Percentiles rank a stretch among this genome's conserved stretches.
Conservation (phyloP, 2,888 invertebrate genomes). For the Drosophila pseudotakahashii region DNA sequence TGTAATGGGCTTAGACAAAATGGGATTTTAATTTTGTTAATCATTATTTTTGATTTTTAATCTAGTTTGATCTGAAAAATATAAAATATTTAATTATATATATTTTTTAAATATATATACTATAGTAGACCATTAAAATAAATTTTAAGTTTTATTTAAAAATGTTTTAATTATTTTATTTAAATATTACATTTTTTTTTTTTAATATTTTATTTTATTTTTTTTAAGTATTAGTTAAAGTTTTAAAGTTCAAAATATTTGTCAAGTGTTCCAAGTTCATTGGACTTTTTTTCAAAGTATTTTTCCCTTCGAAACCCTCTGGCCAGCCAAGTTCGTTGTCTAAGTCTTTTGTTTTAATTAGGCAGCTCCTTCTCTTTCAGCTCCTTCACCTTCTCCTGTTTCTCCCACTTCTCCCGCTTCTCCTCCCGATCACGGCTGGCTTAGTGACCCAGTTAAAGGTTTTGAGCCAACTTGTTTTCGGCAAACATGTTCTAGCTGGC, state of each 20-base stretch:
- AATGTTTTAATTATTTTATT: too few species aligned
- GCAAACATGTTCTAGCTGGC: slow-evolving; percentile 66
- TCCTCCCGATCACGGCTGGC: slow-evolving; percentile 19
- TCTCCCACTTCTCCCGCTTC: not conserved
- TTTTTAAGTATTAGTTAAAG: not conserved
- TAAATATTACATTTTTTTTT: too few species aligned
- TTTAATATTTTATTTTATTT: too few species aligned
- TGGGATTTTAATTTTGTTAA: not conserved
- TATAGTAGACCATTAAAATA: too few species aligned
- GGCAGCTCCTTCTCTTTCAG: slow-evolving; percentile 23
- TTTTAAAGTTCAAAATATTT: not conserved
- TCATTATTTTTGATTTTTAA: too few species aligned
- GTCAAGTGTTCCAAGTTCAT: not conserved
- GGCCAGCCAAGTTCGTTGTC: slow-evolving; percentile 46
- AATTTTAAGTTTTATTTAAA: too few species aligned
- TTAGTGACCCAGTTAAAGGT: slow-evolving; percentile 75
- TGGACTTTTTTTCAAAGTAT: not conserved
- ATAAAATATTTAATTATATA: not conserved
- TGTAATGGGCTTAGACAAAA: not conserved
- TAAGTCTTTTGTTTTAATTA: slow-evolving; percentile 66
- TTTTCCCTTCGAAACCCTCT: not conserved
- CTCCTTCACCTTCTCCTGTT: not conserved
- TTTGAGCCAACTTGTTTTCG: slow-evolving; percentile 69
- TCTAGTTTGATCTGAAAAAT: too few species aligned
- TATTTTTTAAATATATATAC: not conserved